phyloP scores from a whole-genome alignment of 2,888 invertebrate genomes.

The Euphydryas editha region DNA sequence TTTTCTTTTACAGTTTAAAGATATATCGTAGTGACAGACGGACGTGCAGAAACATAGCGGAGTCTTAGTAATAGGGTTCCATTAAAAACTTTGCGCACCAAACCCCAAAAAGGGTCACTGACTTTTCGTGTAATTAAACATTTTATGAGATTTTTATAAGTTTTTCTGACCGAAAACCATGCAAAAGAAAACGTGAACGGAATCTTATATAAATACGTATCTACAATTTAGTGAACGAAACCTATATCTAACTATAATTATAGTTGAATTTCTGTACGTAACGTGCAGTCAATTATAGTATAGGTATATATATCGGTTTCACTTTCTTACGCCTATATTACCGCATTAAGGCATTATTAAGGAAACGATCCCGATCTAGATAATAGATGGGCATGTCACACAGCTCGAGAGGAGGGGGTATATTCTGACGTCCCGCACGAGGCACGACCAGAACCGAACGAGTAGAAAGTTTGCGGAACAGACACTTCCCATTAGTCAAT shows the following conservation, averaged over 20 bases:
- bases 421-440: constrained; percentile 47
- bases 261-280: too few species aligned
- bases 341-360: constrained; percentile 39
- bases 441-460: constrained; percentile 40
- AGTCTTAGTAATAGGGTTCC: too few species aligned
- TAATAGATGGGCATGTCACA: constrained; percentile 49
- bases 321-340: constrained; percentile 36
- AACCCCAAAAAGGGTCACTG: too few species aligned
- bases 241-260: too few species aligned
- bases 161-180: too few species aligned
- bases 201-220: background rate
- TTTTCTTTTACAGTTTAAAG: too few species aligned
- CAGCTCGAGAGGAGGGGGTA: constrained; percentile 52
- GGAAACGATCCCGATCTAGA: constrained; percentile 41
- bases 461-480: constrained; percentile 51
- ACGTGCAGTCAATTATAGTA: background rate
- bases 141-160: too few species aligned
- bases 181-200: background rate
- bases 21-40: too few species aligned
- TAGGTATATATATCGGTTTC: constrained; percentile 21
- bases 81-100: too few species aligned
- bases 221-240: background rate
- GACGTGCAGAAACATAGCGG: too few species aligned
- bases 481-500: constrained; percentile 50
- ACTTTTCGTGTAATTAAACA: too few species aligned